Evolutionary conservation across 2,113 vertebrate genomes (phyloP), one percentile per base, ranked within the genome.

Genomic region (Catagonus wagneri): DNA sequence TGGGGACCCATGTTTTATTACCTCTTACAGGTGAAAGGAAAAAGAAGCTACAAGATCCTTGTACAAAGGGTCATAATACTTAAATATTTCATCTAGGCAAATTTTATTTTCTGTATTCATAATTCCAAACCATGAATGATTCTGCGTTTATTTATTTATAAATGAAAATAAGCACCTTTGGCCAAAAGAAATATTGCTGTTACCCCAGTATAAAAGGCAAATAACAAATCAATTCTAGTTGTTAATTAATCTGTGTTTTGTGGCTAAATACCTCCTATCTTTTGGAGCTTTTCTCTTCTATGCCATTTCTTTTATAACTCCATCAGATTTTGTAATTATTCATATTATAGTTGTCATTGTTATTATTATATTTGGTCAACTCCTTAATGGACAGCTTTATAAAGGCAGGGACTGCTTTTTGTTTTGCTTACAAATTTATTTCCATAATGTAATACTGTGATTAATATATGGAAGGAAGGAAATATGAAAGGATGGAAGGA

Each of bases 91-190:
- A 84, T 44, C 56, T 34, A 78, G 56, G 72, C 60, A 85, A 92
- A 68, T 96, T 89, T 74, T 84, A 96, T 75, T 69, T 93, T 71
- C 19, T 66, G 2, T 95, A 52, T 78, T 97, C 83, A 71, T 86
- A 50, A 39, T 86, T 71, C 25, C 78, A 86, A 60, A 32, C 39
- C 17, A 69, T 58, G 52, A 54, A 61, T 90, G 75, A 58, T 36
- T 93, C 20, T 74, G 60, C 88, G 93, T 92, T 52, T 94, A 66
- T 69, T 8, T 68, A n/a, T 69, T 25, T 56, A 34, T 34, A 50
- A 69, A 52, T 90, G 16, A 58, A 83, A 80, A 66, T 68, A 58
- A 85, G 25, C n/a, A 58, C 25, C 25, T 66, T 54, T 56, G 20
- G n/a, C 7, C 58, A 76, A 85, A 66, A 76, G 29, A 50, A 39